Evolutionary conservation across 2,888 invertebrate species (phyloP), one percentile per base, ranked within the genome.

Genomic region (Polyploca ridens): DNA sequence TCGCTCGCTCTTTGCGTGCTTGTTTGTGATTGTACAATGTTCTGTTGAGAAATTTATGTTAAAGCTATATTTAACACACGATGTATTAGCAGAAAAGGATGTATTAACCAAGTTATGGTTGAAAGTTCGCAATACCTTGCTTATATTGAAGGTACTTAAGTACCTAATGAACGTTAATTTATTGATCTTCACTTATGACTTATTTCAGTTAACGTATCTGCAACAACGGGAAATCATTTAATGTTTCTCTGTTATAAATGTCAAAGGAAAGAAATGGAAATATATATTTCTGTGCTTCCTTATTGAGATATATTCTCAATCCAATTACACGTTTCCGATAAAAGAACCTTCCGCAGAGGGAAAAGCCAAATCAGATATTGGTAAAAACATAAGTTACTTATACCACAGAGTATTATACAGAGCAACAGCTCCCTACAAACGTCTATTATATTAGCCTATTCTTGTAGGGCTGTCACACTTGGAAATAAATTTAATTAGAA

Each of bases 1-100:
- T 87, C 81, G 85, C 82, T 75, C 78, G 77, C 72, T 82, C 79
- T 79, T 75, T 75, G 76, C 78, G 78, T 75, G 80, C 79, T 81
- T 79, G 77, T 77, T 78, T 72, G 69, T 62, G 63, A 54, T 54
- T 62, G 68, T 66, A 74, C 74, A 79, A 80, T 77, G 75, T 74
- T 62, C 10, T 41, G 61, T 63, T 68, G 68, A 67, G 69, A 77
- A n/a, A 77, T 79, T 76, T 76, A 75, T 76, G 77, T 66, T 68
- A 73, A 76, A 67, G 67, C 71, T 74, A 70, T 70, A 67, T 68
- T 72, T 73, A 65, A 65, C 66, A 67, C 63, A 63, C 64, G 67
- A 66, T 74, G 57, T 38, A 63, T 63, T 41, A 69, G 67, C 68
- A 72, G 69, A 59, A 58, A 72, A 64, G 62, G 65, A 63, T 65